Evolutionary conservation across 2,888 invertebrate genomes (phyloP), one percentile per base, ranked within the genome.

Genomic region (Nemurella pictetii): DNA sequence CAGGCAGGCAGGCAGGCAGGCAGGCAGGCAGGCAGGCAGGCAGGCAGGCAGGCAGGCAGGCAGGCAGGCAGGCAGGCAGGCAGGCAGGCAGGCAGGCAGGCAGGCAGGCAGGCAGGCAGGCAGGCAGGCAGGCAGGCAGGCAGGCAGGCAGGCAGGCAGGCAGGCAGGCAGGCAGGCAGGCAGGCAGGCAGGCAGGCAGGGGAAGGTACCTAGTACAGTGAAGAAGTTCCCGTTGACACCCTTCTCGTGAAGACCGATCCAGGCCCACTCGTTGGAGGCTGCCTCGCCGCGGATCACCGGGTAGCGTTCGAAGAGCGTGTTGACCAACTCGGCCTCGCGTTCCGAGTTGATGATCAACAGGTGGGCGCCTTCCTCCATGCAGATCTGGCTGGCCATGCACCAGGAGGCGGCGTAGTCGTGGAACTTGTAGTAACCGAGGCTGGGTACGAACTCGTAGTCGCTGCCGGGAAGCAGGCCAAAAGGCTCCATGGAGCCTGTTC

Each of bases 221-320:
- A 80, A 80, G 80, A 30, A 80, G 20, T 27, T n/a, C 2, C 32
- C 32, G 29, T 80, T 28, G n/a, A 25, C 9, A 9, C 80, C 80
- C 32, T 30, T 29, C 80, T 80, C 80, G 80, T 80, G 80, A 5
- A 80, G 2, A 4, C 80, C 80, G 7, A 80, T 7, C 80, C 80
- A 80, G 29, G 30, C 28, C 80, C 80, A 80, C 30, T 29, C 9
- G 80, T 5, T 29, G 15, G n/a, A 28, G 80, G 30, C 20, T 15
- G 29, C 2, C 7, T 30, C 32, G 12, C 25, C 29, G 80, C n/a
- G 26, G 3, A 30, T 15, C 0, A 15, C 32, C 5, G 80, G 80
- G n/a, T 27, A 28, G 12, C 27, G 4, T 12, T 27, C 27, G 75
- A 75, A 75, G 4, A 75, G 25, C 75, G 29, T 29, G 7, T 75